Conservation (phyloP, 2,113 vertebrate species). For the Sakesphorus luctuosus region DNA sequence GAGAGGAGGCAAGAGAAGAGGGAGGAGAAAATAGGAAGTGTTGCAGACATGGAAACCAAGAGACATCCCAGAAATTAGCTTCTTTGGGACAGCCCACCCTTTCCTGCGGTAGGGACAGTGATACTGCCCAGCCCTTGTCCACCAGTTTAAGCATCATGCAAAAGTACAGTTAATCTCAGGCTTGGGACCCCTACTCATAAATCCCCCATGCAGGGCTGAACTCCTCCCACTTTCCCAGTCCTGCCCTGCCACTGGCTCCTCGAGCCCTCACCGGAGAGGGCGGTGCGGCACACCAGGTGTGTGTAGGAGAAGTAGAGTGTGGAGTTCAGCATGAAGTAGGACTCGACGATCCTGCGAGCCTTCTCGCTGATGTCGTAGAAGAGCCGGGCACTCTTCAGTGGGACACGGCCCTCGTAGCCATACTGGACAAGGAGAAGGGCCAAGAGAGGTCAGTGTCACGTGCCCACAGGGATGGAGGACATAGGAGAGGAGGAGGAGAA, state of each 20-base stretch:
- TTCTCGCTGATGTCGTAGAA: slow-evolving; percentile 96
- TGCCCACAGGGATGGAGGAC: rapidly evolving
- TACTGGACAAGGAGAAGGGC: slow-evolving; percentile 71
- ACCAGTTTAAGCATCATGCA: background rate
- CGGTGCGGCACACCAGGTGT: slow-evolving; percentile 94
- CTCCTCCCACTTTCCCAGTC: background rate
- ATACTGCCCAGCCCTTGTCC: background rate
- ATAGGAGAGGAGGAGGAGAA: background rate
- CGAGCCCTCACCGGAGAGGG: slow-evolving; percentile 82
- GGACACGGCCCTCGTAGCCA: slow-evolving; percentile 90
- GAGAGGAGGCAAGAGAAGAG: background rate
- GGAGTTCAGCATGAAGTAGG: slow-evolving; percentile 94
- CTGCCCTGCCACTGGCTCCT: rapidly evolving
- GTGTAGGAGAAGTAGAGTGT: slow-evolving; percentile 98
- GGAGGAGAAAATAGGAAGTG: background rate
- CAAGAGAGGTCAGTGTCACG: rapidly evolving
- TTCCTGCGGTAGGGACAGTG: background rate
- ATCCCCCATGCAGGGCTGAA: rapidly evolving
- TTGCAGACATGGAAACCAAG: background rate
- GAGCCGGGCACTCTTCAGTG: slow-evolving; percentile 87
- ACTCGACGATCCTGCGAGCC: slow-evolving; percentile 87
- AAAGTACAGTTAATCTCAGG: background rate
- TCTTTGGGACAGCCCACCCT: background rate
- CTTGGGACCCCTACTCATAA: background rate
- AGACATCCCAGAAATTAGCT: background rate